Percentiles rank a stretch among this genome's conserved stretches.
Evolutionary conservation across 2,888 invertebrate species (phyloP).

Genomic region (Priocnemis perturbator): DNA sequence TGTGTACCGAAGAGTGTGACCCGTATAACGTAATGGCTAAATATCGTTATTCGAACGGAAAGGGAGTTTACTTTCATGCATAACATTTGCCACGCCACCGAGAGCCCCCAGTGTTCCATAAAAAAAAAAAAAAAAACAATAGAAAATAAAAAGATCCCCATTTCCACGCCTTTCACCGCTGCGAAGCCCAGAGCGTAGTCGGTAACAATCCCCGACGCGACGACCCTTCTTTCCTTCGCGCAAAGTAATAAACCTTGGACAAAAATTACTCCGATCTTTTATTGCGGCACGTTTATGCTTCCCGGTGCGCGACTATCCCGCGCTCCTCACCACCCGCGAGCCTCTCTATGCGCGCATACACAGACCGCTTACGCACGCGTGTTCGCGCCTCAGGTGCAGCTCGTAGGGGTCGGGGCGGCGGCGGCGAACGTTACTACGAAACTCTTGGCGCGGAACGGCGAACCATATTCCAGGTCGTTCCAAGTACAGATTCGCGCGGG

Average conservation of each 20-base stretch:
- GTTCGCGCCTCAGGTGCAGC: not conserved
- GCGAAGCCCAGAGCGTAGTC: not conserved
- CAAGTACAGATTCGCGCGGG: slow-evolving; percentile 47
- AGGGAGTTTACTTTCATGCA: too few relatives aligned
- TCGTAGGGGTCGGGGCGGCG: not conserved
- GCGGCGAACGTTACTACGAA: not conserved
- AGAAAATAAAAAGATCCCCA: not conserved
- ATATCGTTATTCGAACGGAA: too few relatives aligned
- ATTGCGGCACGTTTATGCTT: slow-evolving; percentile 47
- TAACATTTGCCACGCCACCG: too few relatives aligned
- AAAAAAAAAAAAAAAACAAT: too few relatives aligned
- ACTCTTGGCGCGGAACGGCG: not conserved
- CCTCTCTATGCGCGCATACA: too few relatives aligned
- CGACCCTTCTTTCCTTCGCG: slow-evolving; percentile 29
- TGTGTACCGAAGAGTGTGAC: too few relatives aligned
- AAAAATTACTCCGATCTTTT: slow-evolving; percentile 47
- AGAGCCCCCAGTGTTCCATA: too few relatives aligned
- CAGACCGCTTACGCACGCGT: slow-evolving; percentile 1
- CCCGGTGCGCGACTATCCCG: slow-evolving; percentile 13
- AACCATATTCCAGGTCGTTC: slow-evolving; percentile 46
- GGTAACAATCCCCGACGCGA: slow-evolving; percentile 15
- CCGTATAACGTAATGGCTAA: too few relatives aligned
- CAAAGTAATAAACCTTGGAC: slow-evolving; percentile 32
- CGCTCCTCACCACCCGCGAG: too few relatives aligned
- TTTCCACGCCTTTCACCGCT: not conserved